phyloP scores from a whole-genome alignment of 1,140 invertebrate genomes.

The Drosophila aff. region DNA sequence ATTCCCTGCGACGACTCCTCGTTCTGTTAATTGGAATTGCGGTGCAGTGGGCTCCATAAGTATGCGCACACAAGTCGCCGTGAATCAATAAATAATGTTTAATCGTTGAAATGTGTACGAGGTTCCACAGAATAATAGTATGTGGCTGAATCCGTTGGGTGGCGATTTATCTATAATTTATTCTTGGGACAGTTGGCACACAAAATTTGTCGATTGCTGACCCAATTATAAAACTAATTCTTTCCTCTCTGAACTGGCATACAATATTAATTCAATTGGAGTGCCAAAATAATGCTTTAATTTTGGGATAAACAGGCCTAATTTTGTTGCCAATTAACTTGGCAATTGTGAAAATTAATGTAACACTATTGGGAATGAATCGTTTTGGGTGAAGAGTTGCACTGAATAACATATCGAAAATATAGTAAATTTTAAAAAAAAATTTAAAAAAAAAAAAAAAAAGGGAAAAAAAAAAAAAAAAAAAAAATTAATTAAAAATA shows the following conservation, averaged over 20 bases:
- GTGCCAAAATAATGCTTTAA: slow-evolving; percentile 13
- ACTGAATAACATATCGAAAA: neutral
- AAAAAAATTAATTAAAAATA: too few relatives aligned
- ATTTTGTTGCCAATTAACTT: slow-evolving; percentile 18
- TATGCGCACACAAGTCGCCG: slow-evolving; percentile 26
- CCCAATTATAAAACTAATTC: slow-evolving; percentile 34
- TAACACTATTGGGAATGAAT: neutral
- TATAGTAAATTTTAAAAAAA: neutral
- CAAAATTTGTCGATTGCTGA: slow-evolving; percentile 14
- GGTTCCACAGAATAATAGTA: neutral
- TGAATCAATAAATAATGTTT: slow-evolving; percentile 38
- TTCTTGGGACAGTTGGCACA: slow-evolving; percentile 22
- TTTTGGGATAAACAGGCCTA: slow-evolving; percentile 41
- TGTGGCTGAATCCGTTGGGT: neutral
- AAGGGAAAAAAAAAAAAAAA: too few relatives aligned
- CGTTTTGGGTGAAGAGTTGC: neutral
- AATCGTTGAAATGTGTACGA: slow-evolving; percentile 15
- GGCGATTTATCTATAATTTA: slow-evolving; percentile 12
- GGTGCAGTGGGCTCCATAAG: slow-evolving; percentile 30
- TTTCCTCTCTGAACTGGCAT: neutral
- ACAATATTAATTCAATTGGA: slow-evolving; percentile 32
- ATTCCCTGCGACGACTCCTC: slow-evolving; percentile 12
- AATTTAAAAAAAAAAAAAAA: too few relatives aligned
- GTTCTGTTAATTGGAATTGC: slow-evolving; percentile 42
- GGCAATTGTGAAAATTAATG: slow-evolving; percentile 5